These are phyloP conservation scores for Chelon auratus DNA, from an alignment of 2,797 vertebrate species.

Conservation along the genomic window DNA sequence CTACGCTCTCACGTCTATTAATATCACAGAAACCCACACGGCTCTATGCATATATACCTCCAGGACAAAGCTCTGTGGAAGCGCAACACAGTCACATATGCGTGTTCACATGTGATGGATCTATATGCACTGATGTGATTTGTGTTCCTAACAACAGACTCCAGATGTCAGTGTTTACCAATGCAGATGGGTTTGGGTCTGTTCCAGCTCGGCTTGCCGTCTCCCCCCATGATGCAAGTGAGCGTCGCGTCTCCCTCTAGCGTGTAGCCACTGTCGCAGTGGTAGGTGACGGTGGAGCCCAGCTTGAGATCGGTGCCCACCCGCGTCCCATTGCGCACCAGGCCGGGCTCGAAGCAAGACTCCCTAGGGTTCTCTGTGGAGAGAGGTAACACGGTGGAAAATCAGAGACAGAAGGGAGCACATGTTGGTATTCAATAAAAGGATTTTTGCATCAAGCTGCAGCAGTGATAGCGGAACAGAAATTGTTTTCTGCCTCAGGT, in stretches of 20 bases:
- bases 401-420: slow-evolving; percentile 57
- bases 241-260: slow-evolving; percentile 91
- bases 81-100: slow-evolving; percentile 26
- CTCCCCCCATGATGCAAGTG: slow-evolving; percentile 93
- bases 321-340: slow-evolving; percentile 92
- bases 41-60: slow-evolving; percentile 26
- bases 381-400: slow-evolving; percentile 69
- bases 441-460: slow-evolving; percentile 47
- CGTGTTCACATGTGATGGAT: slow-evolving; percentile 58
- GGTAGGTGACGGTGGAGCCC: slow-evolving; percentile 93
- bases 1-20: slow-evolving; percentile 21
- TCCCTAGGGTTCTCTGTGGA: slow-evolving; percentile 95
- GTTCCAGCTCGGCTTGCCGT: slow-evolving; percentile 96
- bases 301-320: slow-evolving; percentile 93
- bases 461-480: slow-evolving; percentile 29
- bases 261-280: slow-evolving; percentile 94
- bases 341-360: slow-evolving; percentile 96
- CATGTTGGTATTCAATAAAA: slow-evolving; percentile 44
- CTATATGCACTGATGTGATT: slow-evolving; percentile 44
- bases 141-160: slow-evolving; percentile 60
- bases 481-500: slow-evolving; percentile 32
- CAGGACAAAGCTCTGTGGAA: slow-evolving; percentile 23
- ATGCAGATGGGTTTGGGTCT: slow-evolving; percentile 93
- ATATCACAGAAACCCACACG: slow-evolving; percentile 46
- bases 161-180: slow-evolving; percentile 86